Conservation (phyloP, 2,888 invertebrate genomes). For the Calameuta pallipes region DNA sequence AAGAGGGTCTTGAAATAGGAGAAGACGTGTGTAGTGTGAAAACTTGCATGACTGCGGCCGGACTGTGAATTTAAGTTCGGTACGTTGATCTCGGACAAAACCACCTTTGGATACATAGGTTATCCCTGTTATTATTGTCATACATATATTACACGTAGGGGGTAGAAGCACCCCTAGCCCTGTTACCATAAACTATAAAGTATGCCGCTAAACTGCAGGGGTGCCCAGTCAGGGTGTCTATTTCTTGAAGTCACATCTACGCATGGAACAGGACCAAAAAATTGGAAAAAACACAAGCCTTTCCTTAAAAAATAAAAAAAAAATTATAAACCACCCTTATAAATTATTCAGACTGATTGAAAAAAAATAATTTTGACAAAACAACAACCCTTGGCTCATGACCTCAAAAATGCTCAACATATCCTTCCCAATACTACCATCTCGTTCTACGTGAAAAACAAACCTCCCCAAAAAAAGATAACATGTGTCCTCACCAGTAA, state of each 20-base stretch:
- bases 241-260: background rate
- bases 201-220: constrained; percentile 23
- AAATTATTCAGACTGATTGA: too few relatives aligned
- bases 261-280: background rate
- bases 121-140: constrained; percentile 24
- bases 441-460: background rate
- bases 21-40: constrained; percentile 51
- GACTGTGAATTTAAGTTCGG: constrained; percentile 54
- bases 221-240: constrained; percentile 9
- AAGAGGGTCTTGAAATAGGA: constrained; percentile 4
- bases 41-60: constrained; percentile 52
- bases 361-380: background rate
- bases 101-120: constrained; percentile 25
- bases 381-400: background rate
- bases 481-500: background rate
- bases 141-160: constrained; percentile 15
- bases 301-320: too few relatives aligned
- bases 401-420: background rate
- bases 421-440: background rate
- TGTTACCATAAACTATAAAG: constrained; percentile 26
- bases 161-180: constrained; percentile 4
- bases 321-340: too few relatives aligned
- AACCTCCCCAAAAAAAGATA: background rate
- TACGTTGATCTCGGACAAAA: constrained; percentile 57
- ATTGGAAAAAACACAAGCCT: background rate